Conservation (phyloP, 2,797 vertebrate species). For the Sarcophilus harrisii region DNA sequence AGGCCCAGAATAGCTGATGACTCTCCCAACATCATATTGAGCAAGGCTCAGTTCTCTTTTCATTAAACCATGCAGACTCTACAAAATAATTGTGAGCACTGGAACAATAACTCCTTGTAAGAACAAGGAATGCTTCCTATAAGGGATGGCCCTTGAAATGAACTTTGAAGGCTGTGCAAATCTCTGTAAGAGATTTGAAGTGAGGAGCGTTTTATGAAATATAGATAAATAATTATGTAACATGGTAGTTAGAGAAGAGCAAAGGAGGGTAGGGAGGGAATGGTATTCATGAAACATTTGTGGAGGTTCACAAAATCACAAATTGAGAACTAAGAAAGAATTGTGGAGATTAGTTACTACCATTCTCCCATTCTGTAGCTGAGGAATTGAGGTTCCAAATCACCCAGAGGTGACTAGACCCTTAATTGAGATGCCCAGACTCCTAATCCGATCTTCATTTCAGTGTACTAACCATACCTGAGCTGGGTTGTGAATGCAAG, state of each 20-base stretch:
- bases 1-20: not conserved
- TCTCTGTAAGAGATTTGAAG: not conserved
- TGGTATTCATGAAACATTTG: not conserved
- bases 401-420: not conserved
- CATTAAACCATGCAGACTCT: not conserved
- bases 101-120: not conserved
- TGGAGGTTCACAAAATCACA: not conserved
- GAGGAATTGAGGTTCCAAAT: not conserved
- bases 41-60: not conserved
- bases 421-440: not conserved
- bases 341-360: not conserved
- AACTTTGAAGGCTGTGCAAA: not conserved
- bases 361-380: not conserved
- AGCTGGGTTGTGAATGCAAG: not conserved
- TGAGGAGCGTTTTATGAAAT: not conserved
- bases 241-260: not conserved
- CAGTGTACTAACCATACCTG: not conserved
- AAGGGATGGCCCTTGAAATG: not conserved
- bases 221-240: not conserved
- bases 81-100: not conserved
- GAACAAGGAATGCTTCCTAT: not conserved
- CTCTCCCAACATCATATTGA: not conserved
- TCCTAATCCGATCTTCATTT: not conserved
- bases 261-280: not conserved
- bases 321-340: not conserved